Conservation (phyloP, 2,113 vertebrate genomes). For the Globicephala melas region DNA sequence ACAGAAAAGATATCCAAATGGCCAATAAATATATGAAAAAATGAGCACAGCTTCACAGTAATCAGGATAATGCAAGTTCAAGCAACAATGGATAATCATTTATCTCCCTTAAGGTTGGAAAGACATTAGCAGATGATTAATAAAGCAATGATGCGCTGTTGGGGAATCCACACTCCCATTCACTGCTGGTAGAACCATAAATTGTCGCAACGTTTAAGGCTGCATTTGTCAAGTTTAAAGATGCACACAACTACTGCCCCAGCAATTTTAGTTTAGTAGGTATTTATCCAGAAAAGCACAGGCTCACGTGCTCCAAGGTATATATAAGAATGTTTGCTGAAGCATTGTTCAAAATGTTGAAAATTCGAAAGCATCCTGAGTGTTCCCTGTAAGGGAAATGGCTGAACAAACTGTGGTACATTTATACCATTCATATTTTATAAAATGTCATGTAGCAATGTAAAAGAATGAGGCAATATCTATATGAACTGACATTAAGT, state of each 20-base stretch:
- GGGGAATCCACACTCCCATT: not conserved
- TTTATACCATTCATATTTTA: not conserved
- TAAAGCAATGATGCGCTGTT: not conserved
- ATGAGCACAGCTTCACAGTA: not conserved
- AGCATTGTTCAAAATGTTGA: not conserved
- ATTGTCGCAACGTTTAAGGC: not conserved
- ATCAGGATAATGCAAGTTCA: not conserved
- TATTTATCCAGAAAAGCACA: not conserved
- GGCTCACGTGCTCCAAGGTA: not conserved
- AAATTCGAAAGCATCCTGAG: not conserved
- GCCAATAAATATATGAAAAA: not conserved
- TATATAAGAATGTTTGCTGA: not conserved
- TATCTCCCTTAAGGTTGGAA: not conserved
- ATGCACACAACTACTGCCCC: not conserved
- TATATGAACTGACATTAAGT: not conserved
- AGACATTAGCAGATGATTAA: not conserved
- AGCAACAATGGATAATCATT: not conserved
- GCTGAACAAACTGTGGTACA: not conserved
- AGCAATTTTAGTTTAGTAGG: not conserved
- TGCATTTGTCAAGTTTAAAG: constrained; percentile 5
- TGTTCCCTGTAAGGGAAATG: not conserved
- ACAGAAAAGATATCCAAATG: not conserved
- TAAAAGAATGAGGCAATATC: not conserved
- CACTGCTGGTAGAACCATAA: not conserved
- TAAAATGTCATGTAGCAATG: not conserved